Conservation (phyloP, 2,888 invertebrate genomes). For the Conops quadrifasciatus region DNA sequence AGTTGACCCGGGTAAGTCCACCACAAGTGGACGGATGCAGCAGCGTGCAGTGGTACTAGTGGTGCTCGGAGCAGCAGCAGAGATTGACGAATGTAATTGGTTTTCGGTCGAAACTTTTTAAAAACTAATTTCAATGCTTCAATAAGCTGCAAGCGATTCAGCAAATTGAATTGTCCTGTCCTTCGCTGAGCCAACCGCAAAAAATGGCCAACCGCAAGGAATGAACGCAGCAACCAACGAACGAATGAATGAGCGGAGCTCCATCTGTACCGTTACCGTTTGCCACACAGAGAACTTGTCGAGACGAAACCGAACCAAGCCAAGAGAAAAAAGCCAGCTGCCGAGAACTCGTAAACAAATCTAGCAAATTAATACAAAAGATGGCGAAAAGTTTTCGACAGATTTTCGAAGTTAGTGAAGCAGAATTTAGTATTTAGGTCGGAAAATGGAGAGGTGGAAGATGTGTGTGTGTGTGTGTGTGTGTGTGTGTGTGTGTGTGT, state of each 20-base stretch:
- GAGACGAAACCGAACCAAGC: neutral
- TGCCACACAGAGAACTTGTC: neutral
- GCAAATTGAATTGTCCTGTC: conserved; percentile 22
- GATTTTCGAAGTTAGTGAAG: neutral
- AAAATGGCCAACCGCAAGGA: too few species aligned
- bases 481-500: too few species aligned
- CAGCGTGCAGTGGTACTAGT: conserved; percentile 6
- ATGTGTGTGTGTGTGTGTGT: too few species aligned
- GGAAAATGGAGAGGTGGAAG: too few species aligned
- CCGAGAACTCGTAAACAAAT: neutral
- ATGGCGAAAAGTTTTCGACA: conserved; percentile 2
- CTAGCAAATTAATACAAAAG: conserved; percentile 20
- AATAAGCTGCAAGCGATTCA: conserved; percentile 32
- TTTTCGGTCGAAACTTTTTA: conserved; percentile 21
- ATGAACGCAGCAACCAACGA: neutral
- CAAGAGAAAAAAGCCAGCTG: neutral
- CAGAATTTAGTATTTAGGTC: too few species aligned
- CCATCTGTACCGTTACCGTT: too few species aligned
- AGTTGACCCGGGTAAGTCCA: neutral
- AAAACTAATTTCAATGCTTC: conserved; percentile 35
- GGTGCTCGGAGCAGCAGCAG: too few species aligned
- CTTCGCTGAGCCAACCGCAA: neutral
- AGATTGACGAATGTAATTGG: conserved; percentile 31
- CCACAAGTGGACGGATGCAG: conserved; percentile 6
- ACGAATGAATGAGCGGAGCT: neutral